Evolutionary conservation across 1,140 invertebrate species (phyloP).

Genomic region (Pissodes strobi): DNA sequence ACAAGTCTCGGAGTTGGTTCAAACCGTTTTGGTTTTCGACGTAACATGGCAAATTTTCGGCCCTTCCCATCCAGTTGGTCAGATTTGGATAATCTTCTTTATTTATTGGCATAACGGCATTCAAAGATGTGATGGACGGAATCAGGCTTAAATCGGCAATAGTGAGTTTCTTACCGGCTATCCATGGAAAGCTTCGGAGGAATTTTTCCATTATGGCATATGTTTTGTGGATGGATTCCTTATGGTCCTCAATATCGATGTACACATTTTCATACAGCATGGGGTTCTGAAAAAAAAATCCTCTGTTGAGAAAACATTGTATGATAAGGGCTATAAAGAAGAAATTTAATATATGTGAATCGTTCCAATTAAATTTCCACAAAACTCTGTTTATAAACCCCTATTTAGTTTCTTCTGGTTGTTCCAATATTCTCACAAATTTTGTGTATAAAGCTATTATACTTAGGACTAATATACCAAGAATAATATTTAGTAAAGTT

Average conservation of each 20-base stretch:
- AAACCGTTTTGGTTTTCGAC: slow-evolving; percentile 37
- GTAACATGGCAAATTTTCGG: slow-evolving; percentile 41
- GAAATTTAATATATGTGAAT: too few species aligned
- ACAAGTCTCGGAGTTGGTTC: slow-evolving; percentile 22
- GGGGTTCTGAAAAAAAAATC: slow-evolving; percentile 24
- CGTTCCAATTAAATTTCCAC: not conserved
- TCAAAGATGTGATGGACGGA: slow-evolving; percentile 44
- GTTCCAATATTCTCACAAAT: too few species aligned
- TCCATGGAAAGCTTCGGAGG: slow-evolving; percentile 25
- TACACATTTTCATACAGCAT: slow-evolving; percentile 24
- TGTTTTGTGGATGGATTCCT: slow-evolving; percentile 26
- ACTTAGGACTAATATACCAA: too few species aligned
- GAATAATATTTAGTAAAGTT: too few species aligned
- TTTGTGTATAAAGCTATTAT: too few species aligned
- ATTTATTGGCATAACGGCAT: slow-evolving; percentile 50
- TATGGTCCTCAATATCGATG: slow-evolving; percentile 24
- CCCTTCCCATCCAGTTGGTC: slow-evolving; percentile 40
- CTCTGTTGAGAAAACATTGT: too few species aligned
- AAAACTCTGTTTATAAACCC: not conserved
- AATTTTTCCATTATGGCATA: slow-evolving; percentile 35
- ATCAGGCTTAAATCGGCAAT: slow-evolving; percentile 58
- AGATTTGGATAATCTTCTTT: slow-evolving; percentile 40
- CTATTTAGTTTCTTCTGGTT: too few species aligned
- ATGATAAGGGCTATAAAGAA: too few species aligned
- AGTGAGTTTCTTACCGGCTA: slow-evolving; percentile 56